A percentile compares a stretch with the other conserved stretches of the same genome.
Evolutionary conservation across 2,888 invertebrate species (phyloP).

Genomic region (Apodemia mormo): DNA sequence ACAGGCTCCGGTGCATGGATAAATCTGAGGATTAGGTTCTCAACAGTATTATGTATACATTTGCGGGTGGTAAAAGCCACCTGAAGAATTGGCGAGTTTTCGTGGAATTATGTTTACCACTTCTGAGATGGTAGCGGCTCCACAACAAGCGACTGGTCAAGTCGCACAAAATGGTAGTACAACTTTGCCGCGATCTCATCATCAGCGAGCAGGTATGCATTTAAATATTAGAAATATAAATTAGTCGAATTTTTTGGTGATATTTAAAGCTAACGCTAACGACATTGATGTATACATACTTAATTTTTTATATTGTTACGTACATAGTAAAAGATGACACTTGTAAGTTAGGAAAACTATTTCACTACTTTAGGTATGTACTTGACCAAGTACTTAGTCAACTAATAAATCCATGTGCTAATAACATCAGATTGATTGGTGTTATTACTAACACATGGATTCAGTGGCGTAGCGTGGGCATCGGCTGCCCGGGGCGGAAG

Average conservation of each 20-base stretch:
- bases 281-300: no score
- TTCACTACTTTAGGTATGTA: no score
- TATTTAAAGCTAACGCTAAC: neutral
- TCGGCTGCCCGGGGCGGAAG: no score
- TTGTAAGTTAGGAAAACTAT: neutral
- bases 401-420: no score
- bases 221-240: neutral
- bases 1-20: constrained; percentile 43
- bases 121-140: constrained; percentile 71
- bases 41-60: constrained; percentile 69
- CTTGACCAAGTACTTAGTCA: no score
- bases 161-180: constrained; percentile 74
- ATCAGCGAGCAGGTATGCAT: constrained; percentile 70
- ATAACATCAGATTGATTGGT: no score
- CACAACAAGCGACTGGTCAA: constrained; percentile 70
- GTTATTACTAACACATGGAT: no score
- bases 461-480: no score
- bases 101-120: constrained; percentile 64
- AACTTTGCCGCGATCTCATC: constrained; percentile 74
- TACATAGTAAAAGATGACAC: no score
- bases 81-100: constrained; percentile 66
- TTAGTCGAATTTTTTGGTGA: neutral
- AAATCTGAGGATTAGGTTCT: constrained; percentile 44
- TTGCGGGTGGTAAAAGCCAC: constrained; percentile 67
- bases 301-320: no score